Evolutionary conservation across 1,140 invertebrate genomes (phyloP).

Genomic region (Drusus annulatus): DNA sequence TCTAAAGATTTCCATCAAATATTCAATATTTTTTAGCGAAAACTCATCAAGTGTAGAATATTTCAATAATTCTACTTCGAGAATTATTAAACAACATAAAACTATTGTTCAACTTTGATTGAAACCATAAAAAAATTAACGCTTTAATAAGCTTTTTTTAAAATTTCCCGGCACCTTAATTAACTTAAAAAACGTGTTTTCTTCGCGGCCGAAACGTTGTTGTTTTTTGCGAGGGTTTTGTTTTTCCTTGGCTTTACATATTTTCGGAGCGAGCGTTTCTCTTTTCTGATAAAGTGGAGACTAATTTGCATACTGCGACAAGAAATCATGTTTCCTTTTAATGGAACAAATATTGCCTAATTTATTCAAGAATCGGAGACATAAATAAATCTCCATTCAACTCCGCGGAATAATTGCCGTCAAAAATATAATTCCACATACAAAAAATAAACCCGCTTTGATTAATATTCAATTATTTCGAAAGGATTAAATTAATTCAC

Average conservation of each 20-base stretch:
- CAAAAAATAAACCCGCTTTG: not conserved
- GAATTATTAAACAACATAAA: too few relatives aligned
- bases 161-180: too few relatives aligned
- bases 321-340: conserved; percentile 36
- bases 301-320: conserved; percentile 33
- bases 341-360: conserved; percentile 37
- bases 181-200: conserved; percentile 5
- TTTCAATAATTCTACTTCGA: too few relatives aligned
- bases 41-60: too few relatives aligned
- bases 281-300: conserved; percentile 33
- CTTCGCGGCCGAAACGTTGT: not conserved
- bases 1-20: too few relatives aligned
- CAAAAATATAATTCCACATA: not conserved
- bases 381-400: conserved; percentile 25
- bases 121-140: too few relatives aligned
- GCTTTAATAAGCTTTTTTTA: too few relatives aligned
- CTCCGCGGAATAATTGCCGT: conserved; percentile 3
- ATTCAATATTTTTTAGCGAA: too few relatives aligned
- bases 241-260: conserved; percentile 1
- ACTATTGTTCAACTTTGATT: too few relatives aligned
- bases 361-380: conserved; percentile 26
- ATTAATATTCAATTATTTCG: conserved; percentile 4
- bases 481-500: too few relatives aligned
- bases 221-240: not conserved
- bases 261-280: not conserved